These are phyloP conservation scores for Sminthurinus signatus DNA, from an alignment of 1,140 invertebrate genomes.

Conservation along the genomic window DNA sequence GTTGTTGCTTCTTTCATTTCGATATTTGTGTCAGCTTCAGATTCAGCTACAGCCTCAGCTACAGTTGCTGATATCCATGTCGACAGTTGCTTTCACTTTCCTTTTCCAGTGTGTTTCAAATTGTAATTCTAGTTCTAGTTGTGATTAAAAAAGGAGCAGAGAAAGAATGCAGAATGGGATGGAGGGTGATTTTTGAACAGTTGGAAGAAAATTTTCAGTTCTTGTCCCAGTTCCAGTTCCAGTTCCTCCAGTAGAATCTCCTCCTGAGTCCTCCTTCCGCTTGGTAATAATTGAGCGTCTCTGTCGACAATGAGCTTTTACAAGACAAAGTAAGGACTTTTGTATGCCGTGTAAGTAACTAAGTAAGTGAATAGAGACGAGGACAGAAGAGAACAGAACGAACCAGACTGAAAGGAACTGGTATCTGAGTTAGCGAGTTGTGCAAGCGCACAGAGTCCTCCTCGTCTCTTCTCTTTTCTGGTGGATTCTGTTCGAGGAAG, in stretches of 20 bases:
- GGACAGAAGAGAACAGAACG: conserved; percentile 30
- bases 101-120: no score
- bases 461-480: background rate
- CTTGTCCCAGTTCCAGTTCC: no score
- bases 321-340: conserved; percentile 20
- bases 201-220: no score
- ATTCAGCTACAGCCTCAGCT: background rate
- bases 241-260: no score
- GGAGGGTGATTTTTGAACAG: no score
- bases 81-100: no score
- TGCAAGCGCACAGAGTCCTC: conserved; percentile 20
- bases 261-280: conserved; percentile 1
- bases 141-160: no score
- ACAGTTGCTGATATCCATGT: background rate
- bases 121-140: no score
- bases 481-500: background rate
- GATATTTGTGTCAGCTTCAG: no score
- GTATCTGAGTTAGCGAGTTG: conserved; percentile 23
- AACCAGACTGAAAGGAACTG: no score
- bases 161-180: no score
- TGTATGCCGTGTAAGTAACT: background rate
- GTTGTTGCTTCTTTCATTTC: no score
- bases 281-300: conserved; percentile 6
- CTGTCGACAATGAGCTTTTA: conserved; percentile 15
- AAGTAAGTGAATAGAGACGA: conserved; percentile 26